Base-by-base conservation (phyloP, 2,888 invertebrate genomes). In the Limnephilus marmoratus region DNA sequence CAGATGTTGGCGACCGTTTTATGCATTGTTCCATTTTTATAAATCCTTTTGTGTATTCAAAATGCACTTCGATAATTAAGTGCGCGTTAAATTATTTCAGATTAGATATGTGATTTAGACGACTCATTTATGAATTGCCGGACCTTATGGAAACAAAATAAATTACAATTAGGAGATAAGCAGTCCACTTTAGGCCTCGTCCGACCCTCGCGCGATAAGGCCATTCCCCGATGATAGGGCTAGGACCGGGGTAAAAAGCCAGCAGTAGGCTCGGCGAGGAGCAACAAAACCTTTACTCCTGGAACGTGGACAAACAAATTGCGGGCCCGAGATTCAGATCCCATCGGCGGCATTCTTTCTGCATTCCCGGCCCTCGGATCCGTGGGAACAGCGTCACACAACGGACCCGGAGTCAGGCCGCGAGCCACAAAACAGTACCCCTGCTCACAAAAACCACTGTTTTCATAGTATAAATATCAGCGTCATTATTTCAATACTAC, bases 231-330 rank as follows among this genome's bases (percentile, higher is more conserved):
- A 13, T 9, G 68, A n/a, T 34, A 34, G 87, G 15, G 68, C n/a
- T 45, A 87, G 87, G n/a, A n/a, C 31, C 34, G 31, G 85, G 31
- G 68, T 87, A 53, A 87, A 87, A 68, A 45, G 13, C 15, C 86
- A 45, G 81, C 90, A 88, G 88, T 81, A 81, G 81, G 80, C 34
- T 37, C 81, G 29, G 34, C 24, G 24, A 81, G 90, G 53, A 83
- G 31, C 90, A 90, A 90, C 90, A 90, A 90, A 90, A 90, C 90
- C 29, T 49, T 31, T 45, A 49, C 45, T 49, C 31, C 88, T 45
- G 90, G 90, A 90, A 93, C 92, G 90, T 82, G 93, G 92, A 83
- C 93, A 89, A 93, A 93, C 93, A 93, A 93, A 93, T 93, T 93
- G 92, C 92, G 91, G 91, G 90, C 81, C 91, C 89, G 90, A 87